phyloP scores from a whole-genome alignment of 2,888 invertebrate species.

The Drosophila algonquin region DNA sequence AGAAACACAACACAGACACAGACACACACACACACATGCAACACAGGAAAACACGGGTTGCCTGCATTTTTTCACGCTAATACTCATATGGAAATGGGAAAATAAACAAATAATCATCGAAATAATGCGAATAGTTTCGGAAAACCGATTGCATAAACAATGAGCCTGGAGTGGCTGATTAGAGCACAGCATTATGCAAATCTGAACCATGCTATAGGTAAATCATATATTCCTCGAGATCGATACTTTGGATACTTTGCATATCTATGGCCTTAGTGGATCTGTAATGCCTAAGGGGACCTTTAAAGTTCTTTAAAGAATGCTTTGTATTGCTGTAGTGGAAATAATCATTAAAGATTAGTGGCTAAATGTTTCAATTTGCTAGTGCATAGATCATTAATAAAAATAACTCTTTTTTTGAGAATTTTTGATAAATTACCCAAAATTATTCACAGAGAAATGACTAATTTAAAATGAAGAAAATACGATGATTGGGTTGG shows the following conservation, averaged over 20 bases:
- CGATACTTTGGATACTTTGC: too few relatives aligned
- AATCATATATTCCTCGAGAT: neutral
- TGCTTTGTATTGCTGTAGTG: too few relatives aligned
- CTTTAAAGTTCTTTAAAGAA: too few relatives aligned
- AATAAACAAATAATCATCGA: slow-evolving; percentile 50
- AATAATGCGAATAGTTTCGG: slow-evolving; percentile 35
- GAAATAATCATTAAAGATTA: rapidly evolving
- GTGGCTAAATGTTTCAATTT: too few relatives aligned
- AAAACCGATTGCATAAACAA: slow-evolving; percentile 45
- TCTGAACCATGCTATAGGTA: neutral
- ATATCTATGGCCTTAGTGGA: too few relatives aligned
- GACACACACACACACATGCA: too few relatives aligned
- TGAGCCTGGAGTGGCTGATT: slow-evolving; percentile 13
- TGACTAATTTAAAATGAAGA: neutral
- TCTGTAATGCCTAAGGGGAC: too few relatives aligned
- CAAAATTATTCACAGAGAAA: neutral
- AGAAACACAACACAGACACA: neutral
- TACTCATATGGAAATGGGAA: slow-evolving; percentile 38
- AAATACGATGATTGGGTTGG: neutral
- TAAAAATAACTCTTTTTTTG: neutral
- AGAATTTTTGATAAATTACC: neutral
- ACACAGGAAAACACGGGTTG: slow-evolving; percentile 4
- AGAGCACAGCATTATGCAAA: slow-evolving; percentile 11
- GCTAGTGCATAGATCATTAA: neutral
- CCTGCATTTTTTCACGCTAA: slow-evolving; percentile 58